These are phyloP conservation scores for Oxygymnocypris stewartii DNA, from an alignment of 2,113 vertebrate species.

Conservation along the genomic window DNA sequence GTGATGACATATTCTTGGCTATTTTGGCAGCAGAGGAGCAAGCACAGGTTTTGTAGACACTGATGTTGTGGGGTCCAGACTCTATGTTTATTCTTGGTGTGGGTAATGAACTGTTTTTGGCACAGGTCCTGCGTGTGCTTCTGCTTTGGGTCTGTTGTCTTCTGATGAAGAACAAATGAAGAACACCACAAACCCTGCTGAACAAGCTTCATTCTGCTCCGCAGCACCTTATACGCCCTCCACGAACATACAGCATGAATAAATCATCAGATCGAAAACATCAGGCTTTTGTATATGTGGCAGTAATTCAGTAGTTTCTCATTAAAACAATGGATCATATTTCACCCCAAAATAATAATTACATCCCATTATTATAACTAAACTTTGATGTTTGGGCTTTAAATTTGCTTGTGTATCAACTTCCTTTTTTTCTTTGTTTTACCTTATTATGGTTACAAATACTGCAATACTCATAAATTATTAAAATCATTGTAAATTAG, in stretches of 20 bases:
- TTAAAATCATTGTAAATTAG: not conserved
- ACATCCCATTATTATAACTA: not conserved
- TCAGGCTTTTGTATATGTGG: not conserved
- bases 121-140: conserved; percentile 56
- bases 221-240: not conserved
- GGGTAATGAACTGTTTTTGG: conserved; percentile 52
- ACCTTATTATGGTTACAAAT: not conserved
- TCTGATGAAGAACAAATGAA: too few relatives aligned
- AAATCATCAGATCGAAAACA: not conserved
- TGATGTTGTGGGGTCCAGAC: not conserved
- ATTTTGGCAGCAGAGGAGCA: not conserved
- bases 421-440: not conserved
- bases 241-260: not conserved
- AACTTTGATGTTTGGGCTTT: not conserved
- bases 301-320: not conserved
- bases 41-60: not conserved
- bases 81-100: too few relatives aligned
- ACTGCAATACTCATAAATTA: not conserved
- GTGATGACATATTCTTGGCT: not conserved
- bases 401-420: not conserved
- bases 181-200: not conserved
- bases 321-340: not conserved
- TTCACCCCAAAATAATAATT: conserved; percentile 11
- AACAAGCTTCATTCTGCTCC: not conserved
- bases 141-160: not conserved